Base-by-base conservation (phyloP, 2,888 invertebrate species). In the Lapara coniferarum region DNA sequence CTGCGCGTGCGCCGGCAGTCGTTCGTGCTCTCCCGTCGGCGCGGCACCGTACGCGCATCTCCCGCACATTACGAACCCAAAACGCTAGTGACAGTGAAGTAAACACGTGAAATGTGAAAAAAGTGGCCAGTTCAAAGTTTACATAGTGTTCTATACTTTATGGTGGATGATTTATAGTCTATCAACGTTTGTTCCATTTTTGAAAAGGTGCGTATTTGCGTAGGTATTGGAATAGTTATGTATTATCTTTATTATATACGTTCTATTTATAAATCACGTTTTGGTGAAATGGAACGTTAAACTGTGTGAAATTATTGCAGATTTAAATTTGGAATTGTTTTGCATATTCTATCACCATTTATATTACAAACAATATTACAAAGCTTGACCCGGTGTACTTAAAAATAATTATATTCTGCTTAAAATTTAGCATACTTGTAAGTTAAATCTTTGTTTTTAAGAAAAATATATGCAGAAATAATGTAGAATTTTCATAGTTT, bases 1-100 rank as follows among this genome's bases (percentile, higher is more conserved):
- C 73, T 89, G 92, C 92, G 92, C 91, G 82, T 85, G 91, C 89
- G 91, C 83, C 82, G 79, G 84, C 92, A 92, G 92, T 92, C 89
- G 86, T 83, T 88, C 89, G 91, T 87, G 90, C 81, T 83, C 88
- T 81, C 81, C 83, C 86, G 84, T 81, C 86, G 83, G 89, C 80
- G 88, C 82, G 80, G 19, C 49, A 63, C 63, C 12, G 63, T 46
- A 46, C 68, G 51, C 57, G 52, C 53, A 10, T 3, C 25, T 49
- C 19, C 51, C 58, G 56, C 58, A 46, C 37, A 68, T 68, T 66
- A 66, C 66, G 57, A 70, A 70, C 69, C 49, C 51, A 66, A 66
- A 66, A 51, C 66, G 51, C 52, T 25, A 55, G 55, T 53, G 59
- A 69, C 63, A 63, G 68, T 68, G 58, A 57, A 67, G 46, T 63